Percentiles rank a stretch among this genome's conserved stretches.
These are phyloP conservation scores for Eunapius fragilis DNA, from an alignment of 37 sponge, comb jelly and placozoan genomes.

Conservation along the genomic window DNA sequence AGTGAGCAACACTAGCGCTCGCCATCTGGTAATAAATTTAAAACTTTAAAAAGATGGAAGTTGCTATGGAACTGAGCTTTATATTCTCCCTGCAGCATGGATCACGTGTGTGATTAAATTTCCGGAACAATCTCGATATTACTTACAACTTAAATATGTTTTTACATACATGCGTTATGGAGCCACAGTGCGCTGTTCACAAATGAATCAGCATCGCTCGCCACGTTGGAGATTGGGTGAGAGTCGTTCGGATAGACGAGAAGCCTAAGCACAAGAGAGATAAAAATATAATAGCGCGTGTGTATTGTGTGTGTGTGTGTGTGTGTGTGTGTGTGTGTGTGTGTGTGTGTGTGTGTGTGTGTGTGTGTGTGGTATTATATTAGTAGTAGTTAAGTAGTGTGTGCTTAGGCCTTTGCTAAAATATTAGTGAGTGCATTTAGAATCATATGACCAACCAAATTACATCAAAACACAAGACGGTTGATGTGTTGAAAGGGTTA, in stretches of 20 bases:
- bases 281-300: background rate
- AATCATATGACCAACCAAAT: too few relatives aligned
- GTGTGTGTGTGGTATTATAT: too few relatives aligned
- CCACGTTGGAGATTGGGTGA: slow-evolving; percentile 77
- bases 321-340: background rate
- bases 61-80: background rate
- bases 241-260: slow-evolving; percentile 75
- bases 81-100: background rate
- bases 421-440: background rate
- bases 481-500: too few relatives aligned
- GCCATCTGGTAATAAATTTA: background rate
- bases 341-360: background rate
- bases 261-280: slow-evolving; percentile 32
- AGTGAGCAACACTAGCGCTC: background rate
- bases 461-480: too few relatives aligned
- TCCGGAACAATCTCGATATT: background rate
- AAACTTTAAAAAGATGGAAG: background rate
- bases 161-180: slow-evolving; percentile 10
- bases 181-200: slow-evolving; percentile 81
- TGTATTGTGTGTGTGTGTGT: background rate
- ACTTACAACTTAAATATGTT: background rate
- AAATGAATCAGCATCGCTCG: slow-evolving; percentile 75
- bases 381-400: background rate
- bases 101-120: background rate
- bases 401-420: too few relatives aligned